Evolutionary conservation across 2,888 invertebrate species (phyloP).

Genomic region (Philaethria dido): DNA sequence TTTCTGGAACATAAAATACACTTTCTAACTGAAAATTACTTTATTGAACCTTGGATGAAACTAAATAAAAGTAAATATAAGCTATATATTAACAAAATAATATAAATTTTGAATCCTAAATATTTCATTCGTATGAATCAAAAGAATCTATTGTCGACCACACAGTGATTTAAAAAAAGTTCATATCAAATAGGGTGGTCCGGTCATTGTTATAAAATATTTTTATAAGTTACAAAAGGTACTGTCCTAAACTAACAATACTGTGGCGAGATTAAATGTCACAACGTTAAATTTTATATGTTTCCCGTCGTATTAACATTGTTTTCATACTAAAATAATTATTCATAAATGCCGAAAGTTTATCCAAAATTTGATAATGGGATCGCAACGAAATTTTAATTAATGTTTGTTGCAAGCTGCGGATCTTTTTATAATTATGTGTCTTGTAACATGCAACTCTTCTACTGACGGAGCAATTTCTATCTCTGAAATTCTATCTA

Average conservation of each 20-base stretch:
- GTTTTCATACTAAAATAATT: not conserved
- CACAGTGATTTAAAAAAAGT: slow-evolving; percentile 36
- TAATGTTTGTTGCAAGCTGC: no score
- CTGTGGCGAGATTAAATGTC: slow-evolving; percentile 33
- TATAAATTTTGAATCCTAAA: not conserved
- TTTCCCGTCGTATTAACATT: not conserved
- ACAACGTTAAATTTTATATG: slow-evolving; percentile 31
- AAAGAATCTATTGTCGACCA: slow-evolving; percentile 15
- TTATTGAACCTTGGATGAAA: not conserved
- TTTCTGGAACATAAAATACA: not conserved
- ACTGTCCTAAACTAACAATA: slow-evolving; percentile 48
- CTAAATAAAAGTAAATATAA: not conserved
- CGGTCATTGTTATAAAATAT: slow-evolving; percentile 44
- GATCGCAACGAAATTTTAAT: not conserved
- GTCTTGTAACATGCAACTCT: no score
- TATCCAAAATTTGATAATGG: not conserved
- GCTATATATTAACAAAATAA: not conserved
- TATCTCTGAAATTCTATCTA: no score
- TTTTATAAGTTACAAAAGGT: slow-evolving; percentile 42
- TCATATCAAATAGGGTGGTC: slow-evolving; percentile 42
- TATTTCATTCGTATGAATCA: slow-evolving; percentile 9
- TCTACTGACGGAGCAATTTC: no score
- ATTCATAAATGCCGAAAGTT: not conserved
- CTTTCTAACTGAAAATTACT: not conserved
- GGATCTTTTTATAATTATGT: no score